Conservation (phyloP, 2,797 vertebrate species). For the Rhinatrema bivittatum region DNA sequence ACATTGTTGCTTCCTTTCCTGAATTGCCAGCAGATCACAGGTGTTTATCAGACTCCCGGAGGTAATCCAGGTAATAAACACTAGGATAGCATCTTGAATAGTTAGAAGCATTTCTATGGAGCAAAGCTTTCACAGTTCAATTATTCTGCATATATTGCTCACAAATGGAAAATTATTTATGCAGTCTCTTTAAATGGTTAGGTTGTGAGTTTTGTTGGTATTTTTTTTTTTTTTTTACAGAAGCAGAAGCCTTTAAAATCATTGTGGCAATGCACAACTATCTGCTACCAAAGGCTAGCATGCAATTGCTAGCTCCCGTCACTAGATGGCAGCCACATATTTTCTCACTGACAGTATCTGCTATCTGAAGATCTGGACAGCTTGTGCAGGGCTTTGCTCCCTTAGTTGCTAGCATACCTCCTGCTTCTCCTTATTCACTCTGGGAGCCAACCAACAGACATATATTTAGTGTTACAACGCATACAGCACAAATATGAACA, state of each 20-base stretch:
- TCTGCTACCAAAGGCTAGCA: too few species aligned
- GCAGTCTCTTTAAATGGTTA: conserved; percentile 39
- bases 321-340: too few species aligned
- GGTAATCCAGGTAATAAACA: conserved; percentile 51
- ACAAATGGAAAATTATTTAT: conserved; percentile 51
- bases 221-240: conserved; percentile 29
- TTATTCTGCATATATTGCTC: conserved; percentile 45
- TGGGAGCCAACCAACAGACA: too few species aligned
- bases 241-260: conserved; percentile 44
- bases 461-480: too few species aligned
- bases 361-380: too few species aligned
- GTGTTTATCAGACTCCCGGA: conserved; percentile 49
- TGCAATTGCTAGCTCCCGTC: too few species aligned
- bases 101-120: conserved; percentile 44
- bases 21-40: conserved; percentile 54
- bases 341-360: too few species aligned
- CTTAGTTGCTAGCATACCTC: too few species aligned
- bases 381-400: too few species aligned
- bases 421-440: too few species aligned
- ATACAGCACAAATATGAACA: too few species aligned
- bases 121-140: conserved; percentile 43
- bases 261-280: too few species aligned
- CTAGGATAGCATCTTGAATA: conserved; percentile 44
- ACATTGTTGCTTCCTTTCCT: conserved; percentile 42
- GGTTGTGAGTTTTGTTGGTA: conserved; percentile 45